Conservation (phyloP, 64 coral and sea anemone species). For the Porites lutea region DNA sequence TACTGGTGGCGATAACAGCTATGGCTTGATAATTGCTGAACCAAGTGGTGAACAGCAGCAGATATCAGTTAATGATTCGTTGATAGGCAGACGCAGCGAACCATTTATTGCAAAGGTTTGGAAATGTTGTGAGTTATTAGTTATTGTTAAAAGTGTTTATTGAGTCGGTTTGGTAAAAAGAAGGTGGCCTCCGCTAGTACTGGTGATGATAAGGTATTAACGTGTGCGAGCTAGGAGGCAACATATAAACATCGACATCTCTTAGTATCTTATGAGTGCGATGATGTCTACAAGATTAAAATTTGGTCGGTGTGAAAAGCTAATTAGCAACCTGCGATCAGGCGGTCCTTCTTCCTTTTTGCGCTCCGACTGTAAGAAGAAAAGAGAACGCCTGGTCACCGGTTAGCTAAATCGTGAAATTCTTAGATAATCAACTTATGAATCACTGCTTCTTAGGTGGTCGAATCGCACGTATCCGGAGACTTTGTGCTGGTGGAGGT, state of each 20-base stretch:
- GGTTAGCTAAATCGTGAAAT: background rate
- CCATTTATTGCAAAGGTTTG: constrained; percentile 67
- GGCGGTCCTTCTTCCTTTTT: background rate
- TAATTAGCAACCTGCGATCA: background rate
- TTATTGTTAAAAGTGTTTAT: background rate
- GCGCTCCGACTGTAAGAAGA: background rate
- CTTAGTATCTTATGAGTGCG: background rate
- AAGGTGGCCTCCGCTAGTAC: background rate
- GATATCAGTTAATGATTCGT: constrained; percentile 64
- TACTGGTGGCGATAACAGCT: constrained; percentile 73
- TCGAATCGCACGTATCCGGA: constrained; percentile 28
- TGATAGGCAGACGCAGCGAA: constrained; percentile 65
- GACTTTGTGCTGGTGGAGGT: constrained; percentile 77
- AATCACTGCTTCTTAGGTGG: constrained; percentile 21
- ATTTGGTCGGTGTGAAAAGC: background rate
- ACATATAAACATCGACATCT: background rate
- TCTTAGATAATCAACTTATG: background rate
- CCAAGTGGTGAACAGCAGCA: background rate
- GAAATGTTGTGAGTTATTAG: background rate
- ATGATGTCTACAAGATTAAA: background rate
- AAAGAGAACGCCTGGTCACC: background rate
- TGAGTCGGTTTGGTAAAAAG: background rate
- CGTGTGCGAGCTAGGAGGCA: background rate
- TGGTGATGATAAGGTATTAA: background rate
- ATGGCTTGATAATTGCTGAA: constrained; percentile 52